Conservation (phyloP, 1,140 invertebrate genomes). For the Belonocnema kinseyi region DNA sequence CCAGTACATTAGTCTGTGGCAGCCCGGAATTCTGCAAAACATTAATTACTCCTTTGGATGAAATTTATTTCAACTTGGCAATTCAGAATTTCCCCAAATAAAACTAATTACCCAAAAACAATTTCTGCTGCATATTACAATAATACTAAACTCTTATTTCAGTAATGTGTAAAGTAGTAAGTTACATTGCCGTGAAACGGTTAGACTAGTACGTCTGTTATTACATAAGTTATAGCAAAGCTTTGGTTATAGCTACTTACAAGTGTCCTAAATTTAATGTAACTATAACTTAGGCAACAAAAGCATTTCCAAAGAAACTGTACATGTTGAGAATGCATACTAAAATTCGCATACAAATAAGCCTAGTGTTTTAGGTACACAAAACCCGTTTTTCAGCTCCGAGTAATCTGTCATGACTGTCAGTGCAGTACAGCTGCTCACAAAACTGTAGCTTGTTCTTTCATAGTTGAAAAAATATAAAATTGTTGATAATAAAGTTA, state of each 20-base stretch:
- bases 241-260: not conserved
- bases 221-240: conserved; percentile 4
- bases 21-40: too few relatives aligned
- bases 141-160: too few relatives aligned
- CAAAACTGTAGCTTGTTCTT: conserved; percentile 7
- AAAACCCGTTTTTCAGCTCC: not conserved
- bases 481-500: not conserved
- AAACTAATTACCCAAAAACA: too few relatives aligned
- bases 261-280: not conserved
- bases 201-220: not conserved
- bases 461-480: not conserved
- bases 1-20: too few relatives aligned
- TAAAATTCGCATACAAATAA: conserved; percentile 11
- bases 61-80: too few relatives aligned
- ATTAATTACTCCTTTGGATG: too few relatives aligned
- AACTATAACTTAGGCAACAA: conserved; percentile 11
- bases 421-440: conserved; percentile 9
- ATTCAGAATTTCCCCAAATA: too few relatives aligned
- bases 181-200: not conserved
- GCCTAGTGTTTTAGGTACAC: not conserved
- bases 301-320: not conserved
- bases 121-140: too few relatives aligned
- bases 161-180: not conserved
- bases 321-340: conserved; percentile 2
- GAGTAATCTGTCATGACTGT: conserved; percentile 5